Evolutionary conservation across 2,888 invertebrate species (phyloP), one percentile per base, ranked within the genome.

Genomic region (Caenorhabditis auriculariae): DNA sequence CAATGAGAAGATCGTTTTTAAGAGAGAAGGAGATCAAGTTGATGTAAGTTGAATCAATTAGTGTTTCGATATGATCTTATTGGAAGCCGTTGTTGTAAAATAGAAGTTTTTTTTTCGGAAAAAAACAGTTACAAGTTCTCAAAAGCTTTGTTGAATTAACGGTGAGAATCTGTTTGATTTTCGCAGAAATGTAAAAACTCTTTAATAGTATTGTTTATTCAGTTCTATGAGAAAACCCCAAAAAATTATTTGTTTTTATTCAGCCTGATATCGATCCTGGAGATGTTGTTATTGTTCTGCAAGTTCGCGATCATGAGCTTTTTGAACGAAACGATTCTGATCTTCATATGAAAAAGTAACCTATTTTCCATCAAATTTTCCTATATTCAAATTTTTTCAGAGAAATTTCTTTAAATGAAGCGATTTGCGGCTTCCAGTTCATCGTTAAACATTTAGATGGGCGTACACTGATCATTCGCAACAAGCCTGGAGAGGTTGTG

Each of bases 391-490:
- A 21, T 17, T 28, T 47, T 56, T 64, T 26, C 29, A 66, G 66
- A 39, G 66, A 55, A 56, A 87, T 94, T 39, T 87, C 88, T 39
- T 84, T 94, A 49, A 90, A 91, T 2, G 92, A 94, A 82, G 91
- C 94, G 15, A 85, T 94, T 9, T 93, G 93, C 84, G 94, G 94
- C 5, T 91, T 92, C 83, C 86, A 87, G 57, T 88, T 91, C 83
- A 86, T 88, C 46, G 84, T 94, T n/a, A 88, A 88, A 80, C 93
- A 94, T 83, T 86, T 95, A 72, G 93, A 94, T 85, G 91, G 90
- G 0, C 86, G 93, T 45, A 88, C 89, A 78, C 84, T 94, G 60
- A 85, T 91, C 50, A 86, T 95, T 52, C 88, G 87, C 82, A 89
- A 88, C 74, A 86, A 88, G 49, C 87, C 90, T 4, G 93, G 93